Evolutionary conservation across 2,797 vertebrate species (phyloP), one percentile per base, ranked within the genome.

Genomic region (Remorina albescens): DNA sequence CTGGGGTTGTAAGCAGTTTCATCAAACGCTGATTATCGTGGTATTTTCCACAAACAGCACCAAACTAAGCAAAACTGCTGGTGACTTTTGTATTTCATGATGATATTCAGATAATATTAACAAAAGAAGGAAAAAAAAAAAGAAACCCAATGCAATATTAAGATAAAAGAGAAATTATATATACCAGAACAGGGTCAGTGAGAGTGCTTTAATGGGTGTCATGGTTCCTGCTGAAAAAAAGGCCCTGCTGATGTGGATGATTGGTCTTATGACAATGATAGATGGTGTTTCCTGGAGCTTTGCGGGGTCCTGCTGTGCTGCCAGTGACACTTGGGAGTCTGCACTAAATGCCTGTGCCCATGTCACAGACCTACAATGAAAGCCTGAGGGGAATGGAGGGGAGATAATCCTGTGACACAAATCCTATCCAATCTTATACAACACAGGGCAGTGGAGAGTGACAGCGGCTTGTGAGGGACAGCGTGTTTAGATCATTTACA

Each of bases 191-290:
- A 82, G 81, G 83, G 88, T 85, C 76, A 85, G 86, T 1, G 65
- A 85, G 77, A 81, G 30, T 21, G 58, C 74, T 89, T 89, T 90
- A 92, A 91, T 91, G 83, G 84, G 83, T 83, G 67, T 84, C 76
- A 88, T 65, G 66, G 83, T 83, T 80, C 77, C 78, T 78, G 88
- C 84, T 75, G 89, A 83, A 89, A 88, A 86, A 89, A 91, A 89
- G 75, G 83, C 82, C 75, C 82, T 69, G 84, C 84, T 85, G 89
- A 88, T 88, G 76, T 84, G 91, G 92, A 92, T 93, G 93, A 91
- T 88, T 90, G 84, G 87, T 69, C 84, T 82, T 79, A 71, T 90
- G 92, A 90, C 92, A 93, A 89, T 92, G 93, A 94, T 93, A 88
- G 87, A 94, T 94, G 81, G 88, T 86, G 88, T 86, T 89, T 92